Evolutionary conservation across 2,888 invertebrate species (phyloP), one percentile per base, ranked within the genome.

Genomic region (Coleophora deauratella): DNA sequence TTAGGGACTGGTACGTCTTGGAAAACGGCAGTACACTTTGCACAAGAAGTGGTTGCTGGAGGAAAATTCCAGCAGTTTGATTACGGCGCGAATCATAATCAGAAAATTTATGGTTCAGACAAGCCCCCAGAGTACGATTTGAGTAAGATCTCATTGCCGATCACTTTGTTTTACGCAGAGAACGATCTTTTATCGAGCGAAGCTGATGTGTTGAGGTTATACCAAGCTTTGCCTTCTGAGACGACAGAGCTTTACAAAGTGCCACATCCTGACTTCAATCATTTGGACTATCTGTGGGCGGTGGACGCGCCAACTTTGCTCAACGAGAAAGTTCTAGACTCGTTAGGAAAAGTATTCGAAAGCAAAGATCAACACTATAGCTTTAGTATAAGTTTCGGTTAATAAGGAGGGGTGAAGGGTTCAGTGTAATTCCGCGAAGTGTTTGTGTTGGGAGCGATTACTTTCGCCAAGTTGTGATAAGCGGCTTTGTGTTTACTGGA

Each of bases 1-100:
- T 78, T 89, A 3, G 94, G 94, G 0, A 91, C 93, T 0, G 94
- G 94, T 0, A 89, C 92, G 0, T 94, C 94, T 0, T 88, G 91
- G 49, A 91, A 91, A 70, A 91, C 93, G 3, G 64, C 92, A 0
- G 72, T 91, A 1, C 95, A 95, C 62, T 92, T 87, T 53, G 87
- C 88, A 0, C 91, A 91, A 62, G 87, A 87, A 63, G 78, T 90
- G 0, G 45, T 67, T 2, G 74, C 75, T 1, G 56, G 62, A 21
- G 84, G 86, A 7, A 86, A 78, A 49, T 93, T 93, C 59, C 88
- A 88, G 55, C 86, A 88, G 55, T 94, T 87, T 55, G 93, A 95
- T 65, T 92, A 91, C 57, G 93, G 93, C 0, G 43, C 65, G 1
- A 52, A 58, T 12, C 76, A 78, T 37, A 93, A 93, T 62, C 51